Conservation (phyloP, 2,888 invertebrate genomes). For the Cheilosia urbana region DNA sequence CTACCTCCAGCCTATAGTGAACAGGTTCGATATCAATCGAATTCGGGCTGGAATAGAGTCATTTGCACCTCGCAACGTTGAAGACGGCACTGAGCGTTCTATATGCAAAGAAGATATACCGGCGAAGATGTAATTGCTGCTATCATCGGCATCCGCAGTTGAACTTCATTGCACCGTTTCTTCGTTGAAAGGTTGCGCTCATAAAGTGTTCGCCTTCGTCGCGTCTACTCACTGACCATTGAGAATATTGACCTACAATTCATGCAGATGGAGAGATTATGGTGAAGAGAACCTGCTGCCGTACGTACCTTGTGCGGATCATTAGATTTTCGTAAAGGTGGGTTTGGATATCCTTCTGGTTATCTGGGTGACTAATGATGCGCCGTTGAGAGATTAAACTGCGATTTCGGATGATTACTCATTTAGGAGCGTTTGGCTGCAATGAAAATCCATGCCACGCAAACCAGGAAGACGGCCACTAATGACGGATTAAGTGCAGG, state of each 20-base stretch:
- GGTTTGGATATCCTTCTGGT: not conserved
- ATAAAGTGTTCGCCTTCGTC: conserved; percentile 18
- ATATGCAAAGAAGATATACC: conserved; percentile 40
- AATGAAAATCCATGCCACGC: not conserved
- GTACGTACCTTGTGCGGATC: not conserved
- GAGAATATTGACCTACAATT: conserved; percentile 46
- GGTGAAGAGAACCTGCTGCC: not conserved
- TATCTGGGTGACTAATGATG: conserved; percentile 13
- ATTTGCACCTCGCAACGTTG: conserved; percentile 49
- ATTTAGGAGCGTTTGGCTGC: not conserved
- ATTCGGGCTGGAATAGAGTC: conserved; percentile 65
- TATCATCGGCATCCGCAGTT: not conserved
- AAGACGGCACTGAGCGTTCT: not conserved
- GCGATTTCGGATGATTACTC: conserved; percentile 1
- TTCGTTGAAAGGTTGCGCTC: conserved; percentile 16
- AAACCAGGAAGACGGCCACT: too few species aligned
- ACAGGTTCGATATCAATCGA: conserved; percentile 64
- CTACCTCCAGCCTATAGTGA: conserved; percentile 16
- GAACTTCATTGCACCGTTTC: conserved; percentile 7
- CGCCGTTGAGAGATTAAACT: conserved; percentile 11
- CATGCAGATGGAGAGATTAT: conserved; percentile 27
- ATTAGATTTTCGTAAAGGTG: conserved; percentile 12
- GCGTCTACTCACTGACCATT: conserved; percentile 9
- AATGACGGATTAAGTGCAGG: too few species aligned
- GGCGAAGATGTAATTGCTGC: not conserved